Base-by-base conservation (phyloP, 2,888 invertebrate genomes). In the Gymnoscelis rufifasciata region DNA sequence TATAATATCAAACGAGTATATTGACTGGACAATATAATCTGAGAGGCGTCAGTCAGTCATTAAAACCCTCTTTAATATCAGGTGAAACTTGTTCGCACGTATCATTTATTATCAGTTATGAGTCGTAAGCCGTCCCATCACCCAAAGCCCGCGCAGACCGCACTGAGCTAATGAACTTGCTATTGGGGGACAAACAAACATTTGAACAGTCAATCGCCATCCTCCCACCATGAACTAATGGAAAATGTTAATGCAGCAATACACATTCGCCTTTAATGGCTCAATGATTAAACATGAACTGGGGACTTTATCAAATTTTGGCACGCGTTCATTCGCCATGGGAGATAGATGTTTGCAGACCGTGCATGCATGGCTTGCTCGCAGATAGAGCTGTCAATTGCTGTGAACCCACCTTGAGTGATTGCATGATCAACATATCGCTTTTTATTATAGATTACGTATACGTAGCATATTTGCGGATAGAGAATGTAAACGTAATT, bases 231-330 rank as follows among this genome's bases (percentile, higher is more conserved):
- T 48, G 46, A 63, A 60, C 66, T 81, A 78, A 80, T 81, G 71
- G 74, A 75, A 80, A 81, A 82, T 78, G 74, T 74, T 80, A 83
- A 81, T 81, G 71, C 70, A 71, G 68, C 63, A 71, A 74, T 74
- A 71, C 51, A 49, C 47, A 69, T 66, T 71, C 59, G 70, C 71
- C 58, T 62, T 62, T 60, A 83, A 82, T 82, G 78, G 75, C 74
- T 71, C 78, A 45, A 82, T 84, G 81, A 84, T 84, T 83, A 84
- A 81, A 86, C 83, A 83, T 82, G 78, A 81, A 82, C 73, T 63
- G 73, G 74, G 71, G 77, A 81, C 77, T 82, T 84, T 87, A 86
- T 86, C 86, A 82, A 82, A 83, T 78, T 84, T 86, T 80, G 82
- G 82, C 86, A 86, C 84, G 80, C 84, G 86, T 83, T 82, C 78